A percentile compares a stretch with the other conserved stretches of the same genome.
Conservation (phyloP, 1,140 invertebrate species). For the Nixonia krombeini region DNA sequence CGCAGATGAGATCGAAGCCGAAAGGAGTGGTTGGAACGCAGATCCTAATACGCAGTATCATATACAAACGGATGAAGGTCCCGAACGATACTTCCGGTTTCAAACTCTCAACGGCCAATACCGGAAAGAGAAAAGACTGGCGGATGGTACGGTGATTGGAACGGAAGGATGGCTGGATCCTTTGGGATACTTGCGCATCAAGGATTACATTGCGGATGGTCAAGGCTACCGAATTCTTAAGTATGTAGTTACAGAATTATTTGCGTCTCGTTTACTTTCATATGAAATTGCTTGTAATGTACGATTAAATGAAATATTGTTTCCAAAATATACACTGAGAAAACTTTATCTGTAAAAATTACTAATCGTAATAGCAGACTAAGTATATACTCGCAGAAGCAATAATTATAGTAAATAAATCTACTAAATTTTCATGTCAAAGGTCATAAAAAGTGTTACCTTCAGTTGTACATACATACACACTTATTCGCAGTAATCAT, state of each 20-base stretch:
- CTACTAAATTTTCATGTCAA: too few relatives aligned
- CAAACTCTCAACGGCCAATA: slow-evolving; percentile 91
- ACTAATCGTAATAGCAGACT: too few relatives aligned
- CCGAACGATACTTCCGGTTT: slow-evolving; percentile 87
- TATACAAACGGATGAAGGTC: slow-evolving; percentile 92
- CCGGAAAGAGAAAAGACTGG: slow-evolving; percentile 86
- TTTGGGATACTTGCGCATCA: slow-evolving; percentile 82
- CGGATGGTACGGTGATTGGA: slow-evolving; percentile 85
- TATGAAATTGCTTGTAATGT: too few relatives aligned
- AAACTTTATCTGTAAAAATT: too few relatives aligned
- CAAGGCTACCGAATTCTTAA: slow-evolving; percentile 85
- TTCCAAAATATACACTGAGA: too few relatives aligned
- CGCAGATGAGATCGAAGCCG: slow-evolving; percentile 63
- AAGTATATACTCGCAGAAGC: too few relatives aligned
- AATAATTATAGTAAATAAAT: too few relatives aligned
- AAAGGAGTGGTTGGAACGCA: slow-evolving; percentile 73
- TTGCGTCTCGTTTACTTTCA: too few relatives aligned
- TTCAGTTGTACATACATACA: too few relatives aligned
- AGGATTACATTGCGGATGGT: slow-evolving; percentile 89
- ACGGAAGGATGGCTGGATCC: slow-evolving; percentile 82
- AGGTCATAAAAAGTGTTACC: too few relatives aligned
- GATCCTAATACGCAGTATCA: slow-evolving; percentile 82
- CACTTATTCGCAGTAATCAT: too few relatives aligned
- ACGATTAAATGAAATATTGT: too few relatives aligned
- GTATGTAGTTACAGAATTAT: slow-evolving; percentile 50